Percentiles rank a stretch among this genome's conserved stretches.
Conservation (phyloP, 1,140 invertebrate species). For the Himalopsyche phryganea region DNA sequence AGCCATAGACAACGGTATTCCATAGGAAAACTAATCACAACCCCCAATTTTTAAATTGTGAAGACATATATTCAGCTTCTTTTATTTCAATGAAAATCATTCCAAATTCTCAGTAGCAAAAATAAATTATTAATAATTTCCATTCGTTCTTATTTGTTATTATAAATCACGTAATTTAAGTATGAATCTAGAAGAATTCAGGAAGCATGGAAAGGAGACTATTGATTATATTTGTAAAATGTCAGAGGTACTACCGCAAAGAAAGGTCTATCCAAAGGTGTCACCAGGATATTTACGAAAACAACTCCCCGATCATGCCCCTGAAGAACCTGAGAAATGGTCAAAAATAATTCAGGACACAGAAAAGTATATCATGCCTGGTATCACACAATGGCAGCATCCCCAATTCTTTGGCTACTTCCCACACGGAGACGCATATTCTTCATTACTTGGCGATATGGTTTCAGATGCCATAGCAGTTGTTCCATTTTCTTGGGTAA, state of each 20-base stretch:
- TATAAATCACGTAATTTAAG: no score
- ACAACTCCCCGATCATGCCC: conserved; percentile 72
- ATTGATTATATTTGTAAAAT: conserved; percentile 93
- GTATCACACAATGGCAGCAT: conserved; percentile 96
- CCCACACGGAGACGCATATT: conserved; percentile 90
- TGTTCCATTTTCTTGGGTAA: conserved; percentile 93
- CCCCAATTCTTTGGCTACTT: conserved; percentile 96
- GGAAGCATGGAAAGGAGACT: conserved; percentile 81
- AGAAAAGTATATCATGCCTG: conserved; percentile 88
- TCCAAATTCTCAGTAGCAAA: no score
- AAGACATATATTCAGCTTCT: no score
- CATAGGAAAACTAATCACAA: no score
- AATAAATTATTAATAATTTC: no score
- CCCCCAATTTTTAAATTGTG: no score
- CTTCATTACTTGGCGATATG: conserved; percentile 92
- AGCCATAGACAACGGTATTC: no score
- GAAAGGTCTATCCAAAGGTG: conserved; percentile 77
- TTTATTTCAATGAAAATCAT: no score
- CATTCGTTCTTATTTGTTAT: no score
- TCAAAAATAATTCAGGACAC: conserved; percentile 86
- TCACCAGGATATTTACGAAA: conserved; percentile 81
- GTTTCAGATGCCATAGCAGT: conserved; percentile 86
- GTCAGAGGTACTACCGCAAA: conserved; percentile 66
- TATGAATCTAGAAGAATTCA: conserved; percentile 84
- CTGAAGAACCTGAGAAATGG: conserved; percentile 77